Evolutionary conservation across 2,797 vertebrate species (phyloP).

Genomic region (Pagetopsis macropterus): DNA sequence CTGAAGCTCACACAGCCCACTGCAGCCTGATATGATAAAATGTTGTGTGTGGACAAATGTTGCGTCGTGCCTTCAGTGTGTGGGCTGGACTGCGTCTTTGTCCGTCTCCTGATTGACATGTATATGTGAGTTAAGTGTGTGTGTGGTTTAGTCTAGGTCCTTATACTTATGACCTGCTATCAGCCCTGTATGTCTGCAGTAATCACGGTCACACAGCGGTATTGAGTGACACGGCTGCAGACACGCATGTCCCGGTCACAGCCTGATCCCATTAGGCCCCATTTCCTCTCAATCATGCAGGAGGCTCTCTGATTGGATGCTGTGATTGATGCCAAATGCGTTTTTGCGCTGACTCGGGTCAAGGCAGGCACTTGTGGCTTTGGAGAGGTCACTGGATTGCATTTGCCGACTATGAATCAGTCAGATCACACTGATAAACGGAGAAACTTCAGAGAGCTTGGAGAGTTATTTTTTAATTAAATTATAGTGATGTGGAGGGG

Average conservation of each 20-base stretch:
- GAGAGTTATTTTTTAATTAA: conserved; percentile 28
- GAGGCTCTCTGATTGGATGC: conserved; percentile 74
- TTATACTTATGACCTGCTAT: conserved; percentile 65
- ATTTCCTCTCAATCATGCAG: conserved; percentile 79
- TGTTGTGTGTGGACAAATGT: neutral
- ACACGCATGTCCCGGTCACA: conserved; percentile 69
- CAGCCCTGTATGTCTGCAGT: conserved; percentile 47
- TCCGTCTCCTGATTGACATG: conserved; percentile 59
- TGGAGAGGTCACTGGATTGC: conserved; percentile 54
- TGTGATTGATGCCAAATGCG: conserved; percentile 69
- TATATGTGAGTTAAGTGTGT: conserved; percentile 41
- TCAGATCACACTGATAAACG: conserved; percentile 40
- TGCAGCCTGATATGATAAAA: neutral
- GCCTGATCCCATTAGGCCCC: conserved; percentile 80
- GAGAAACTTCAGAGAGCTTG: conserved; percentile 23
- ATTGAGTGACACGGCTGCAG: conserved; percentile 71
- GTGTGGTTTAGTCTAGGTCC: conserved; percentile 45
- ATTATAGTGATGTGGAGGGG: neutral
- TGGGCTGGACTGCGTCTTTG: conserved; percentile 36
- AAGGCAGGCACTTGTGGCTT: conserved; percentile 37
- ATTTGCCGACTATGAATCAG: conserved; percentile 38
- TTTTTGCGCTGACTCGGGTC: conserved; percentile 47
- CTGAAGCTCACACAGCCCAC: neutral
- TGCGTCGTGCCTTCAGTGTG: neutral
- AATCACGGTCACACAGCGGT: conserved; percentile 67